Conservation (phyloP, 1,140 invertebrate species). For the Drosophila equinoxialis region DNA sequence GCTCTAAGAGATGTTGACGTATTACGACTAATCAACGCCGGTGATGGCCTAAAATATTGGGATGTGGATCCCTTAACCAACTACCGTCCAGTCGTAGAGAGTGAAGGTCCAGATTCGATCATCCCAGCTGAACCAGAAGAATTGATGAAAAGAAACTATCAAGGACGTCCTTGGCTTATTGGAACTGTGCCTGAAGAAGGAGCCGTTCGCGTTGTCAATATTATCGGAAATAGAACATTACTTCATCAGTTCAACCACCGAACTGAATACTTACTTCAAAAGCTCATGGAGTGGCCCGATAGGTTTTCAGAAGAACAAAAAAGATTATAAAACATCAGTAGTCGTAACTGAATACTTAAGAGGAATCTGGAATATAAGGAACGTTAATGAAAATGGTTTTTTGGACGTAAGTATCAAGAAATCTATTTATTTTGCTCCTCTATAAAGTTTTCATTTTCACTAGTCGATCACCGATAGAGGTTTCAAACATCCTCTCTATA, state of each 20-base stretch:
- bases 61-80: slow-evolving; percentile 78
- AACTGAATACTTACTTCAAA: slow-evolving; percentile 54
- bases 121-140: slow-evolving; percentile 60
- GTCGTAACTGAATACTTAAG: too few relatives aligned
- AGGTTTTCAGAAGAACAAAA: background rate
- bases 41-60: slow-evolving; percentile 74
- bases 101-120: slow-evolving; percentile 73
- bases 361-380: too few relatives aligned
- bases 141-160: slow-evolving; percentile 50
- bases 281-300: slow-evolving; percentile 56
- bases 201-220: slow-evolving; percentile 74
- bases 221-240: slow-evolving; percentile 59
- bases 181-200: slow-evolving; percentile 81
- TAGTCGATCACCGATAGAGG: slow-evolving; percentile 60
- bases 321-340: slow-evolving; percentile 8
- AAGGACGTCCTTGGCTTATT: slow-evolving; percentile 79
- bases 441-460: background rate
- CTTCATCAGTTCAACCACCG: slow-evolving; percentile 60
- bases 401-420: slow-evolving; percentile 60
- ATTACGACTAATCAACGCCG: slow-evolving; percentile 59
- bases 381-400: slow-evolving; percentile 32
- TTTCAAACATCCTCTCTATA: slow-evolving; percentile 61
- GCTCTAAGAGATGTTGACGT: slow-evolving; percentile 77
- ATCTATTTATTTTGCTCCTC: too few relatives aligned
- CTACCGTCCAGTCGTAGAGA: slow-evolving; percentile 82